Evolutionary conservation across 2,888 invertebrate genomes (phyloP).

Genomic region (Chaetoderma sp.): DNA sequence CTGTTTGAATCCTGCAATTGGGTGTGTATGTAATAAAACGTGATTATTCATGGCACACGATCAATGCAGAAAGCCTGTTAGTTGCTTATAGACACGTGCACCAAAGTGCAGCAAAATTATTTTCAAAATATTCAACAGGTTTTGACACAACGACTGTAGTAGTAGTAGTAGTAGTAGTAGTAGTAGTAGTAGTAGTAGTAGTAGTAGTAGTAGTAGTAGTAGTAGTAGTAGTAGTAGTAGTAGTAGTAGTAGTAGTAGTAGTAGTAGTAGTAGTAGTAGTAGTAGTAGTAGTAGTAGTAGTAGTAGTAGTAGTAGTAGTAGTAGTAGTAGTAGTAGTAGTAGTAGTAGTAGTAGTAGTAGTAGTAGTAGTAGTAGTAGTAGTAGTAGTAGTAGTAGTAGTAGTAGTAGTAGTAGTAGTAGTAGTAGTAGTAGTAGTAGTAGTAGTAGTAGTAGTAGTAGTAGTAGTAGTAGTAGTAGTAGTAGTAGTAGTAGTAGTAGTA

Average conservation of each 20-base stretch:
- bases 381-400: constrained; percentile 12
- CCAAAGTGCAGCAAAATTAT: no score
- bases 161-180: not conserved
- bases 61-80: no score
- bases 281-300: constrained; percentile 34
- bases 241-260: constrained; percentile 8
- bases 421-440: constrained; percentile 18
- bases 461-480: constrained; percentile 15
- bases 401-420: constrained; percentile 18
- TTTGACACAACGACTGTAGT: not conserved
- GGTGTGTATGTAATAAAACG: no score
- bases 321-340: constrained; percentile 31
- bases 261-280: constrained; percentile 16
- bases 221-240: constrained; percentile 7
- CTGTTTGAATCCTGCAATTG: no score
- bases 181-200: constrained; percentile 1
- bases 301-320: constrained; percentile 32
- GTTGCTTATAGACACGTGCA: no score
- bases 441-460: constrained; percentile 15
- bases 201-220: constrained; percentile 2
- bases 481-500: constrained; percentile 15
- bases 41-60: no score
- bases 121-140: no score
- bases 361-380: constrained; percentile 2
- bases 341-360: constrained; percentile 29